Evolutionary conservation across 2,888 invertebrate species (phyloP).

Genomic region (Tetramorium bicarinatum): DNA sequence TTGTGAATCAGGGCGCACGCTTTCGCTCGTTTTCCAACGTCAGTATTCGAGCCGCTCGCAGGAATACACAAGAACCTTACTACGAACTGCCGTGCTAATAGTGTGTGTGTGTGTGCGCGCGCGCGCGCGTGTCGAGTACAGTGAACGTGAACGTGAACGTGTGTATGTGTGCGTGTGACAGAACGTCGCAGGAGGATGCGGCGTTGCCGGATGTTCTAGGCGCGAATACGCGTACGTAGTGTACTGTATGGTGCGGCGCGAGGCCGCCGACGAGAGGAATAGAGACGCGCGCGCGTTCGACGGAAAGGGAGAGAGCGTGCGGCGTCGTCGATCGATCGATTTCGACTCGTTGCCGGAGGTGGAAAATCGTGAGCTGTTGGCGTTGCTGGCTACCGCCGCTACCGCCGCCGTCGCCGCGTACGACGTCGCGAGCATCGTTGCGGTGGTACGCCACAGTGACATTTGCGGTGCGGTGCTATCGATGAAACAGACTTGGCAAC

Average conservation of each 20-base stretch:
- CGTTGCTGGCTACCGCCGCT: not conserved
- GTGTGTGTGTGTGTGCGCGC: too few species aligned
- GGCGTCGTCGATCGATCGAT: constrained; percentile 49
- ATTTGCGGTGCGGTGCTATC: constrained; percentile 75
- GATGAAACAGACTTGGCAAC: constrained; percentile 82
- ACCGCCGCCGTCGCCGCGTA: not conserved
- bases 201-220: constrained; percentile 78
- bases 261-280: constrained; percentile 38
- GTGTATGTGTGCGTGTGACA: constrained; percentile 80
- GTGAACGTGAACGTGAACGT: constrained; percentile 48
- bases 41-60: not conserved
- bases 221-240: constrained; percentile 63
- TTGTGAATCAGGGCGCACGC: not conserved
- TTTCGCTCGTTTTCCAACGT: not conserved
- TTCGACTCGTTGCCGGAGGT: constrained; percentile 9
- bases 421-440: constrained; percentile 52
- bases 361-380: constrained; percentile 47
- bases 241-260: constrained; percentile 32
- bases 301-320: constrained; percentile 21
- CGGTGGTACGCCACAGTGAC: constrained; percentile 70
- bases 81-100: not conserved
- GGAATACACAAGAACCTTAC: constrained; percentile 12
- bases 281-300: constrained; percentile 12
- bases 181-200: constrained; percentile 81
- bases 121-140: not conserved